phyloP scores from a whole-genome alignment of 2,113 vertebrate genomes.

The Pomatostomus ruficeps region DNA sequence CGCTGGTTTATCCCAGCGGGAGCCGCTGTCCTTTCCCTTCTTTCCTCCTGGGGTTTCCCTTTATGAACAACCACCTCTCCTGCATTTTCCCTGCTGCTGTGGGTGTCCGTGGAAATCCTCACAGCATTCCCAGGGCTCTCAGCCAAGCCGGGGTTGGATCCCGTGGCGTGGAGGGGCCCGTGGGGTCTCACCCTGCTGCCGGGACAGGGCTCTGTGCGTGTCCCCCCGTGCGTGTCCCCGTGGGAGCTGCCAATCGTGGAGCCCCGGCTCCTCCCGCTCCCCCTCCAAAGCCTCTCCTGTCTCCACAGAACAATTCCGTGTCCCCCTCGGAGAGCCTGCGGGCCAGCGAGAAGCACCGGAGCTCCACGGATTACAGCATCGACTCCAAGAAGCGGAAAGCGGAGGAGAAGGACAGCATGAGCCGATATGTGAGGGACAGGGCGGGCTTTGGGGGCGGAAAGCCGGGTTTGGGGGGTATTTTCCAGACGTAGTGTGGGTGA shows the following conservation, averaged over 20 bases:
- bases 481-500: accelerated
- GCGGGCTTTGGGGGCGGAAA: too few species aligned
- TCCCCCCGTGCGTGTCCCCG: too few species aligned
- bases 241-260: accelerated
- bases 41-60: too few species aligned
- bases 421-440: constrained; percentile 86
- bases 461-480: accelerated
- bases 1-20: too few species aligned
- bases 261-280: accelerated
- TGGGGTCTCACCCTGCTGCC: neutral
- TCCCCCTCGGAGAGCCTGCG: constrained; percentile 92
- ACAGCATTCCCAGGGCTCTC: neutral
- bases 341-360: constrained; percentile 89
- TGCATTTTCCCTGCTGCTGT: too few species aligned
- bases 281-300: accelerated
- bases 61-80: neutral
- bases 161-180: accelerated
- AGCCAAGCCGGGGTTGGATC: neutral
- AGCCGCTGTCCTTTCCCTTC: too few species aligned
- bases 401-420: constrained; percentile 93
- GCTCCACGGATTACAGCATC: constrained; percentile 85
- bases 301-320: constrained; percentile 88
- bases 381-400: constrained; percentile 95
- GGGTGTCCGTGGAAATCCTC: neutral
- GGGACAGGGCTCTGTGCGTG: too few species aligned